phyloP scores from a whole-genome alignment of 1,140 invertebrate genomes.

The Ectropis grisescens region DNA sequence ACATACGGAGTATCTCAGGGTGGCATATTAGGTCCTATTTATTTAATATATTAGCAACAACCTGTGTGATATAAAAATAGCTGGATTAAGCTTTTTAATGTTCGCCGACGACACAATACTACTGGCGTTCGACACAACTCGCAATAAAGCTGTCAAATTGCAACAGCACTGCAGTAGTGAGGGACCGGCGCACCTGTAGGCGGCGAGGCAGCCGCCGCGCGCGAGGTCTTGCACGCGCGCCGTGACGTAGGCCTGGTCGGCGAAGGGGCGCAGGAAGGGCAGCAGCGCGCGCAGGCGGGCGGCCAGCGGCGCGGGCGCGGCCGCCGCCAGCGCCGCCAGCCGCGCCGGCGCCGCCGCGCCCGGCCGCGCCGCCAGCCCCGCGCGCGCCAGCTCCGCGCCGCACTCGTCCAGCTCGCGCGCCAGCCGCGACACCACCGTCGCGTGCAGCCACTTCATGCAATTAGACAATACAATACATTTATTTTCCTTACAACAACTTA shows the following conservation, averaged over 20 bases:
- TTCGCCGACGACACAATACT: too few species aligned
- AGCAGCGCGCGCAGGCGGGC: too few species aligned
- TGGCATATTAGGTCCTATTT: too few species aligned
- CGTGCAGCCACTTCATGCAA: conserved; percentile 80
- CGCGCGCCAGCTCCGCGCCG: conserved; percentile 73
- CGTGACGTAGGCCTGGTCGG: conserved; percentile 84
- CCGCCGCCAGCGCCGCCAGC: conserved; percentile 2
- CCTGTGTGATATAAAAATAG: too few species aligned
- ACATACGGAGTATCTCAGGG: too few species aligned
- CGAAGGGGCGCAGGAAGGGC: conserved; percentile 79
- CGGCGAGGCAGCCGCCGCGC: conserved; percentile 82
- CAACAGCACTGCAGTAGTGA: too few species aligned
- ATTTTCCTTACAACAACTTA: too few species aligned
- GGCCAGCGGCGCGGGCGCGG: conserved; percentile 57
- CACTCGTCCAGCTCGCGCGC: not conserved
- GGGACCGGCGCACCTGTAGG: too few species aligned
- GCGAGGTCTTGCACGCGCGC: conserved; percentile 78
- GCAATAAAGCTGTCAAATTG: too few species aligned
- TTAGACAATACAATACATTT: not conserved
- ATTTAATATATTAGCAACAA: too few species aligned
- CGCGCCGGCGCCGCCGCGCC: conserved; percentile 4
- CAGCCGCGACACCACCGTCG: conserved; percentile 53
- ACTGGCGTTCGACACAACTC: too few species aligned
- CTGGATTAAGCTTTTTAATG: too few species aligned
- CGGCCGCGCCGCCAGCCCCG: conserved; percentile 62